Conservation (phyloP, 1,140 invertebrate genomes). For the Telenomus remus region DNA sequence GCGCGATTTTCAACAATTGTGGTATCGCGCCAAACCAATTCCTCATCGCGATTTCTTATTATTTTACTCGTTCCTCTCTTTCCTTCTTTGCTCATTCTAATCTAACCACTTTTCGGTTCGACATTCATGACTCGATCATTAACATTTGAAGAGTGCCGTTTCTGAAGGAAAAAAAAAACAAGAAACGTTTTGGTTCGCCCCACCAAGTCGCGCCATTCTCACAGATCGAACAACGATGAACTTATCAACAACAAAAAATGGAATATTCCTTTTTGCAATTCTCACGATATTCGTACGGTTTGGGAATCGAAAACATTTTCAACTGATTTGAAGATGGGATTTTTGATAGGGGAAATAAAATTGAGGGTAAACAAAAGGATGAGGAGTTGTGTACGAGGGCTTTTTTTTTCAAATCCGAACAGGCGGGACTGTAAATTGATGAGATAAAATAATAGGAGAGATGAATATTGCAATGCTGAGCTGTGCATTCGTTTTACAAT, state of each 20-base stretch:
- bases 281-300: background rate
- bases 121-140: conserved; percentile 55
- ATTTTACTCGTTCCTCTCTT: too few relatives aligned
- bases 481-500: conserved; percentile 62
- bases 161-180: background rate
- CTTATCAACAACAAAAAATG: conserved; percentile 1
- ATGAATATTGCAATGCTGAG: conserved; percentile 19
- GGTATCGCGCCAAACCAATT: background rate
- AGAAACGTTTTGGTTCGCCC: conserved; percentile 6
- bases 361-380: too few relatives aligned
- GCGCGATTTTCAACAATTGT: conserved; percentile 47
- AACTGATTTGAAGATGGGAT: too few relatives aligned
- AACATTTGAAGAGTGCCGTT: conserved; percentile 55
- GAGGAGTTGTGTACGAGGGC: too few relatives aligned
- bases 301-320: too few relatives aligned
- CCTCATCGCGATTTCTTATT: too few relatives aligned
- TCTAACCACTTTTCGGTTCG: conserved; percentile 41
- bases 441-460: conserved; percentile 37
- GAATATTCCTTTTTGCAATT: conserved; percentile 3
- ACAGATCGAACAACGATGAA: conserved; percentile 29
- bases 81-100: background rate
- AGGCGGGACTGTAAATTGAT: conserved; percentile 16
- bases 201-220: conserved; percentile 35
- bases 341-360: too few relatives aligned
- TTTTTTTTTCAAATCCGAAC: too few relatives aligned